These are phyloP conservation scores for Scarus forsteni DNA, from an alignment of 2,797 vertebrate genomes.

Conservation along the genomic window DNA sequence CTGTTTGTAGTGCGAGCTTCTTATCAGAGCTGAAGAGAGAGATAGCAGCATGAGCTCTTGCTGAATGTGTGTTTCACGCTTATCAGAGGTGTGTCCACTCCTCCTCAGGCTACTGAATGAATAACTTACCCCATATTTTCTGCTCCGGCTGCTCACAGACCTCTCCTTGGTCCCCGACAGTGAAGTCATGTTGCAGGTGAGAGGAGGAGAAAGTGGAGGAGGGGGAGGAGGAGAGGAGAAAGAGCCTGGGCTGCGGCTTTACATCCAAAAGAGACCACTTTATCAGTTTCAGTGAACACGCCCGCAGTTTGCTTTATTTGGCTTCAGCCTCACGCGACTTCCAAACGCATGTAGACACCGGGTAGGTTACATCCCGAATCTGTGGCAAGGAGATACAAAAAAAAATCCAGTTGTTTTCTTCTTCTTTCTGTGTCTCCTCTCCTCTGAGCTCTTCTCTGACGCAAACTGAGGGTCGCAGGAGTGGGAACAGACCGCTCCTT, in stretches of 20 bases:
- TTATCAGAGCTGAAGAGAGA: background rate
- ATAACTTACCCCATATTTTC: constrained; percentile 95
- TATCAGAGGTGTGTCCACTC: constrained; percentile 53
- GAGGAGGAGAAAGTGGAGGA: constrained; percentile 45
- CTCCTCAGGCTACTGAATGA: constrained; percentile 12
- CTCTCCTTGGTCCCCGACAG: constrained; percentile 93
- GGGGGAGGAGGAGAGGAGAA: constrained; percentile 50
- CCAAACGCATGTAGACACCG: constrained; percentile 54
- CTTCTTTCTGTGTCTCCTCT: constrained; percentile 4
- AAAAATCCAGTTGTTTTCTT: constrained; percentile 21
- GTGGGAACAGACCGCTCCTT: constrained; percentile 59
- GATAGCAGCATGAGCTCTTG: constrained; percentile 13
- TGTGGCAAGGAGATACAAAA: background rate
- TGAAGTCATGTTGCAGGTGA: constrained; percentile 85
- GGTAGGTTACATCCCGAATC: constrained; percentile 43
- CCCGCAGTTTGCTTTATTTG: constrained; percentile 63
- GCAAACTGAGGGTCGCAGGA: constrained; percentile 26
- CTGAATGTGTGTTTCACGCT: constrained; percentile 22
- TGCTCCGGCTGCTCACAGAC: constrained; percentile 89
- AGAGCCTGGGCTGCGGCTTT: constrained; percentile 66
- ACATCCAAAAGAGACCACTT: constrained; percentile 72
- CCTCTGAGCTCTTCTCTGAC: constrained; percentile 15
- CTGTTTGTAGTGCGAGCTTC: constrained; percentile 4
- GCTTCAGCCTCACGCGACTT: constrained; percentile 52
- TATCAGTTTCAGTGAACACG: constrained; percentile 74